These are phyloP conservation scores for Hypomesus transpacificus DNA, from an alignment of 2,113 vertebrate species.

Conservation along the genomic window DNA sequence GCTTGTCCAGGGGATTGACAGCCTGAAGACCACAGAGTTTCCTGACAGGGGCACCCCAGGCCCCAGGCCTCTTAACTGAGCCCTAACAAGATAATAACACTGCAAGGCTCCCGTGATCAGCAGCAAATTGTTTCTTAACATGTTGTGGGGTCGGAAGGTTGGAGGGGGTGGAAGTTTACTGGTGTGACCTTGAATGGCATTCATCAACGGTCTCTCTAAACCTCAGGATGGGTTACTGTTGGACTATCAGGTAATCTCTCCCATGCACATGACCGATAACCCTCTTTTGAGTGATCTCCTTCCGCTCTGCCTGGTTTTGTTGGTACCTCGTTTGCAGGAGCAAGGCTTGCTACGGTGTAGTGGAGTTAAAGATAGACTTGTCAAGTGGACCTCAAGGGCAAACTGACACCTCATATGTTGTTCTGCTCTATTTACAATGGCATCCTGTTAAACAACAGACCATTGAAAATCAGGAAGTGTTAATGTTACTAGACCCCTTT, in stretches of 20 bases:
- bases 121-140: conserved; percentile 51
- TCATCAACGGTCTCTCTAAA: conserved; percentile 46
- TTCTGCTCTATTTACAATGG: conserved; percentile 30
- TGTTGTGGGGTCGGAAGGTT: conserved; percentile 8
- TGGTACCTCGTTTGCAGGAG: background rate
- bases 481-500: conserved; percentile 29
- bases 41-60: conserved; percentile 48
- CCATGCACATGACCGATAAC: conserved; percentile 44
- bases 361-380: conserved; percentile 27
- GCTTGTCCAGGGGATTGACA: conserved; percentile 34
- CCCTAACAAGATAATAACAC: conserved; percentile 58
- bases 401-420: conserved; percentile 31
- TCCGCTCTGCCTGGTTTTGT: conserved; percentile 34
- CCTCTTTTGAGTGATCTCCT: conserved; percentile 41
- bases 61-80: conserved; percentile 48
- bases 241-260: conserved; percentile 44
- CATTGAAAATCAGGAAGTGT: conserved; percentile 18
- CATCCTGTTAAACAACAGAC: conserved; percentile 14
- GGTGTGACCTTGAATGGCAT: conserved; percentile 36
- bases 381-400: conserved; percentile 34
- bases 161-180: conserved; percentile 19
- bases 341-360: background rate
- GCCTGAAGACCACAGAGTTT: conserved; percentile 41
- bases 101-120: conserved; percentile 38
- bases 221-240: conserved; percentile 48